Evolutionary conservation across 2,797 vertebrate species (phyloP).

Genomic region (Capromys pilorides): DNA sequence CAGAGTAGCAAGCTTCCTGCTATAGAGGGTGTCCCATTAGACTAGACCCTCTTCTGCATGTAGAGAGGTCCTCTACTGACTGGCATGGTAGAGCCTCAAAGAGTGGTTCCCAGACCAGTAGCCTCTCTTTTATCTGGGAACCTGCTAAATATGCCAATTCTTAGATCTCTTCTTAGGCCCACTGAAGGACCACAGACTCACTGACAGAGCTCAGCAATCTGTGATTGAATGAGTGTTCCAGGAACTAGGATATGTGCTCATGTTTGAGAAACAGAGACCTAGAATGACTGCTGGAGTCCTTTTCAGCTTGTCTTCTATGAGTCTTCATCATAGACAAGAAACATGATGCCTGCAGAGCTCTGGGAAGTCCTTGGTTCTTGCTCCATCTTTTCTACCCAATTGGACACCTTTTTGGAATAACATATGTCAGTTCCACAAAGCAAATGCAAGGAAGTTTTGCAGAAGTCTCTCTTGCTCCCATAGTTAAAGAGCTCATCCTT

Average conservation of each 20-base stretch:
- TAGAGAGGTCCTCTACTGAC: neutral
- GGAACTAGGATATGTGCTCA: slow-evolving; percentile 3
- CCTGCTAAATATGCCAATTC: slow-evolving; percentile 2
- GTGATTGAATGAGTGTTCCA: neutral
- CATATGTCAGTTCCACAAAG: slow-evolving; percentile 76
- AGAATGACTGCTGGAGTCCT: slow-evolving; percentile 54
- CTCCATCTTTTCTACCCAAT: slow-evolving; percentile 76
- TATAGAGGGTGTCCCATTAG: neutral
- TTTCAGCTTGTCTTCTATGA: slow-evolving; percentile 43
- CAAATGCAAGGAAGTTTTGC: slow-evolving; percentile 71
- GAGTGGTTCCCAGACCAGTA: neutral
- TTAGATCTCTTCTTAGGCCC: neutral
- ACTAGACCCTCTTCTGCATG: neutral
- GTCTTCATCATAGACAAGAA: slow-evolving; percentile 57
- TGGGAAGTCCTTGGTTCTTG: slow-evolving; percentile 71
- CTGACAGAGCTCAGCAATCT: neutral
- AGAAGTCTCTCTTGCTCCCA: slow-evolving; percentile 51
- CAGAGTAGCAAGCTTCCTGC: neutral
- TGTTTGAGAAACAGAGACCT: slow-evolving; percentile 24
- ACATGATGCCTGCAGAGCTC: slow-evolving; percentile 56
- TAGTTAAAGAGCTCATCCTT: slow-evolving; percentile 75
- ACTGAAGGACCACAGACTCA: neutral
- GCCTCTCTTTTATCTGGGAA: neutral
- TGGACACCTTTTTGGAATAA: slow-evolving; percentile 76
- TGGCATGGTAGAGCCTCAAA: neutral